Base-by-base conservation (phyloP, 2,888 invertebrate species). In the Chloromyia formosa region DNA sequence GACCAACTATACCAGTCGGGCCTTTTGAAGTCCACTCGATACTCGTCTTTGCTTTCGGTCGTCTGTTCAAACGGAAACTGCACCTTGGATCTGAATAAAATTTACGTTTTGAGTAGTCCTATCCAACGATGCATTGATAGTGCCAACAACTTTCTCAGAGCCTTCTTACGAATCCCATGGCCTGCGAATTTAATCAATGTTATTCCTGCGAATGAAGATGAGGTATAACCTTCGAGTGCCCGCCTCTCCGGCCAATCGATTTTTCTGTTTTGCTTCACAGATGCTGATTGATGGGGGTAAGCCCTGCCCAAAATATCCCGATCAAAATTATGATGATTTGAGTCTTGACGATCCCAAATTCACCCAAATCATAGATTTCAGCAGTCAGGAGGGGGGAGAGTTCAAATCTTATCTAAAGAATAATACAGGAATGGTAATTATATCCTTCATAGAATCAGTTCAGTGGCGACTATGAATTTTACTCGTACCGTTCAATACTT, bases 371-470 rank as follows among this genome's bases (percentile, higher is more conserved):
- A 18, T 64, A 40, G 20, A 40, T 40, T 35, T 35, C 10, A 10
- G 5, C 14, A 18, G 18, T 3, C 2, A 2, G 5, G 5, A 56
- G 10, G 56, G 56, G 4, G 16, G 16, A 20, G 56, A 56, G 20
- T 20, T 56, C 16, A 18, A 16, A 10, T 10, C 18, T 9, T 56
- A 18, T 18, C 16, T 49, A n/a, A 2, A 49, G 12, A 49, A 49
- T n/a, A 56, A 56, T 20, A 56, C 56, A 18, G 56, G 56, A n/a
- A 16, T 56, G 16, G 56, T 56, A 56, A 56, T n/a, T 3, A 35
- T 35, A 2, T 7, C 27, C 7, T 35, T 35, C 27, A 35, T 35
- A 35, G 7, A 35, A 35, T 4, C 27, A 35, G 7, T 35, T 35
- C 27, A 35, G 27, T n/a, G n/a, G n/a, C n/a, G n/a, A n/a, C n/a